phyloP scores from a whole-genome alignment of 2,797 vertebrate species.

The Scyliorhinus canicula region DNA sequence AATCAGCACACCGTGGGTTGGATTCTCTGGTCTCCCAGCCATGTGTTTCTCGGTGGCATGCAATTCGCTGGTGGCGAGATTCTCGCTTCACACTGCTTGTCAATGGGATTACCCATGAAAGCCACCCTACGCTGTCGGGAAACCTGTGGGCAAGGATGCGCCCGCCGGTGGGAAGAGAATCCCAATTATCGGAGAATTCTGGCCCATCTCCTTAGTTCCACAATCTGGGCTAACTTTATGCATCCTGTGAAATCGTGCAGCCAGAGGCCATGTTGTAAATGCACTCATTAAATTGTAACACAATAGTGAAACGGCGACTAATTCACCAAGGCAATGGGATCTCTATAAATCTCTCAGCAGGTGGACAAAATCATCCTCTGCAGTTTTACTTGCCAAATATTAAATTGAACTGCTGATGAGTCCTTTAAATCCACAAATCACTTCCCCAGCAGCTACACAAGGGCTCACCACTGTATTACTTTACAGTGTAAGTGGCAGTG shows the following conservation, averaged over 20 bases:
- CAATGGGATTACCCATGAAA: too few species aligned
- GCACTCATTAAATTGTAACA: not conserved
- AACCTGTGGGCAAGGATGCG: too few species aligned
- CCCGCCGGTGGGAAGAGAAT: too few species aligned
- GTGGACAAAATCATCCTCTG: not conserved
- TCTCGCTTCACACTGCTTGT: too few species aligned
- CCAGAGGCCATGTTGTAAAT: not conserved
- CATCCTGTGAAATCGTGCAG: not conserved
- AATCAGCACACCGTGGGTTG: too few species aligned
- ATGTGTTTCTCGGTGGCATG: too few species aligned
- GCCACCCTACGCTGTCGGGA: too few species aligned
- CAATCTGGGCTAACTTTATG: not conserved
- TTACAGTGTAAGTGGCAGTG: not conserved
- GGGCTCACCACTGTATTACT: not conserved
- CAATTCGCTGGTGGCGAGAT: too few species aligned
- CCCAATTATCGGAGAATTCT: too few species aligned
- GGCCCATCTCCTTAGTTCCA: not conserved
- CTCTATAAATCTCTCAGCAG: not conserved
- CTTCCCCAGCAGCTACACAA: not conserved
- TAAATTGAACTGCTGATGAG: not conserved
- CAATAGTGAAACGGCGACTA: not conserved
- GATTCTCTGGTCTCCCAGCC: too few species aligned
- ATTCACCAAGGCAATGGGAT: not conserved
- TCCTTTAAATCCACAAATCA: not conserved
- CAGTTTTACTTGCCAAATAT: not conserved